phyloP scores from a whole-genome alignment of 2,888 invertebrate species.

The Opisthograptis luteolata region DNA sequence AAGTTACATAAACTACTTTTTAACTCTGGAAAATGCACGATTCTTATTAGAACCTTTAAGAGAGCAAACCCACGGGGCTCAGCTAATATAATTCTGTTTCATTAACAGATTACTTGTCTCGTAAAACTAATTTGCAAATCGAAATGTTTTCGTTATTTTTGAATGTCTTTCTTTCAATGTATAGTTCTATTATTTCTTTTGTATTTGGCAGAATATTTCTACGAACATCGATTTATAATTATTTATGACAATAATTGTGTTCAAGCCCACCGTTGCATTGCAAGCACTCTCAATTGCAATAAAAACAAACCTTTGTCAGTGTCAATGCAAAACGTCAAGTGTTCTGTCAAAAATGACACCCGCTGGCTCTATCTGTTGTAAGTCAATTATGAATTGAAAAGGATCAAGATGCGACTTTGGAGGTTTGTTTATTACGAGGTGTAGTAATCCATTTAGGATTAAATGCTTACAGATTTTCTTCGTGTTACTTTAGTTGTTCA shows the following conservation, averaged over 20 bases:
- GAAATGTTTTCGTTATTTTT: too few species aligned
- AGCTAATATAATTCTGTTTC: too few species aligned
- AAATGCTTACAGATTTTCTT: conserved; percentile 40
- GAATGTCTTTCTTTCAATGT: too few species aligned
- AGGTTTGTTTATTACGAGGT: conserved; percentile 57
- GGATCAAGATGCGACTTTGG: conserved; percentile 52
- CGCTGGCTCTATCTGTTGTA: conserved; percentile 53
- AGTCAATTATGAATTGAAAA: conserved; percentile 65
- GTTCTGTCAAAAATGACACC: conserved; percentile 48
- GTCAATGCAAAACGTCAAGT: conserved; percentile 29
- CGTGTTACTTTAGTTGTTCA: background rate
- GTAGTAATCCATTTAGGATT: conserved; percentile 54
- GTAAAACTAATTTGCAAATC: too few species aligned
- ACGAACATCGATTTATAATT: conserved; percentile 23
- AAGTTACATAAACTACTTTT: too few species aligned
- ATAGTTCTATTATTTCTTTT: background rate
- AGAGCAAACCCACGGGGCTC: too few species aligned
- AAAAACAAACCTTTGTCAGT: conserved; percentile 31
- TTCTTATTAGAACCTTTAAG: too few species aligned
- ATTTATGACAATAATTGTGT: too few species aligned
- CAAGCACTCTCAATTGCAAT: conserved; percentile 26
- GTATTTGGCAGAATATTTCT: conserved; percentile 16
- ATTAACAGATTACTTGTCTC: too few species aligned
- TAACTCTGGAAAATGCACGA: too few species aligned
- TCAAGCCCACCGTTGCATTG: conserved; percentile 33